Evolutionary conservation across 2,113 vertebrate species (phyloP), one percentile per base, ranked within the genome.

Genomic region (Neodontobutis hainanensis): DNA sequence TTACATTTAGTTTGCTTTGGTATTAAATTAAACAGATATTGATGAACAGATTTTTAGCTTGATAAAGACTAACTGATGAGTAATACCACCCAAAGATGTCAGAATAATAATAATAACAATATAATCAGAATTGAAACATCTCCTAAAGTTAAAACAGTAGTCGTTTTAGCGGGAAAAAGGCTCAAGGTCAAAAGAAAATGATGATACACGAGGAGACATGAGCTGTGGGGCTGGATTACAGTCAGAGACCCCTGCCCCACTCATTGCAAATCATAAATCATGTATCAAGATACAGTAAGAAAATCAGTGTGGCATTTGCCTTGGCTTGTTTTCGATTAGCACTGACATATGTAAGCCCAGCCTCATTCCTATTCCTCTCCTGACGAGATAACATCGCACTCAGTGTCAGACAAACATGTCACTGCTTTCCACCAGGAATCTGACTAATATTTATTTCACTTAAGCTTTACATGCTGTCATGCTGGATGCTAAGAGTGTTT

Each of bases 291-390:
- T 15, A 19, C 49, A 9, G 49, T 69, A 69, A 71, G 71, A 61
- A 80, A 68, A 48, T 70, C 63, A 68, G 55, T 34, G 11, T 7
- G 10, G 61, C 69, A 69, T 77, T 77, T 73, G 68, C 70, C 62
- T 67, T 65, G 12, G 63, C 69, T 87, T 76, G 73, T 78, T 78
- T 81, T 66, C 6, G 55, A 82, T 85, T 74, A 52, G 68, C 75
- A 40, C 35, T 50, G 69, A 71, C 70, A 83, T 59, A 44, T 8
- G 44, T 8, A 34, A 2, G 51, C 15, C n/a, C 19, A 27, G 19
- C 19, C 19, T 27, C 19, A 27, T 27, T 27, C 19, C 19, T 27
- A 27, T 27, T 58, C 50, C 55, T 57, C 65, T 62, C 44, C 43
- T 51, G 58, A 65, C 16, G 9, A 73, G 68, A 79, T 65, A 68